Evolutionary conservation across 2,797 vertebrate species (phyloP), one percentile per base, ranked within the genome.

Genomic region (Squalus acanthias): DNA sequence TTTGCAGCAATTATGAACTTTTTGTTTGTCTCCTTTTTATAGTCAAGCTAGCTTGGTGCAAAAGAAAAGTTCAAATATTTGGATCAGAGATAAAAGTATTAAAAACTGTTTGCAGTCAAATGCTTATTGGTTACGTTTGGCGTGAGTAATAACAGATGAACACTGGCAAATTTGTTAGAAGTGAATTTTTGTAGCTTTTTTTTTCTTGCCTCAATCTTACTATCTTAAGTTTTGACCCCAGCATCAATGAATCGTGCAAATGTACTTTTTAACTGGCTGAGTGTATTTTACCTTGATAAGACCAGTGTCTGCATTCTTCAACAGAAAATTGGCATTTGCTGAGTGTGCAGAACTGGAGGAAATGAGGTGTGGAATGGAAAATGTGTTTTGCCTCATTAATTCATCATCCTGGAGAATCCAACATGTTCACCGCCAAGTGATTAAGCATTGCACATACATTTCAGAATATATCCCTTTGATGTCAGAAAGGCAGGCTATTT

Each of bases 301-400:
- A 57, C 70, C 70, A 53, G 22, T 33, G 24, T 57, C 2, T n/a
- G 24, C 12, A 33, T 95, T 74, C 6, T n/a, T 95, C 70, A 57
- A 4, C 50, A 95, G 50, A 29, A 74, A 57, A 33, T 95, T 95
- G 93, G 26, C 39, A 74, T 74, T 10, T 53, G 65, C 24, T 93
- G 91, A 65, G 46, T 95, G 12, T 53, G 46, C 10, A 95, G 94
- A 74, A 53, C 70, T 74, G 13, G 69, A 92, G 22, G 39, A 95
- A 74, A 95, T 53, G 70, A 92, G 33, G 33, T 93, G 69, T 95
- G 24, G 69, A 46, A 74, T 95, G 7, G 60, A 20, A 65, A 33
- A 8, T 60, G 50, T 88, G 60, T 92, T 63, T 92, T 92, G 60
- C 63, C 89, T 92, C 89, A 63, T 60, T 65, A 92, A 92, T n/a